Evolutionary conservation across 2,888 invertebrate species (phyloP).

Genomic region (Drosophila anomelani): DNA sequence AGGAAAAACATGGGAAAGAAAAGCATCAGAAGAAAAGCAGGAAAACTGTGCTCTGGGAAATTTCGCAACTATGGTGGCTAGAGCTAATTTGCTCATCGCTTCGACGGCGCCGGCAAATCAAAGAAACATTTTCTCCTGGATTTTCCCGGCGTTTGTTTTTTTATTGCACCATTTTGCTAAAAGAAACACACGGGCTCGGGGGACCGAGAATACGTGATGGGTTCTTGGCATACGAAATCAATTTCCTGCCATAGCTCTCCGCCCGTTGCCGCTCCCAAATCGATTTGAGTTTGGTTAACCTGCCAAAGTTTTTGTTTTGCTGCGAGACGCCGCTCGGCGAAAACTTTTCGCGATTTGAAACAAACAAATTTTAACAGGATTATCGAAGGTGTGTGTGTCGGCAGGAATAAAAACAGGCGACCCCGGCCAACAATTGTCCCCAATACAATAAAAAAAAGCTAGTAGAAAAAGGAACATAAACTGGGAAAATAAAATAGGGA

Average conservation of each 20-base stretch:
- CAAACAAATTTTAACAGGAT: constrained; percentile 80
- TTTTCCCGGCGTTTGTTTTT: constrained; percentile 44
- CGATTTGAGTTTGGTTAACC: constrained; percentile 81
- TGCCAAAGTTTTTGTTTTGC: constrained; percentile 60
- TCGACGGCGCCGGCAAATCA: constrained; percentile 57
- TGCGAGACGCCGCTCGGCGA: constrained; percentile 20
- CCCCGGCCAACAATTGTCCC: constrained; percentile 51
- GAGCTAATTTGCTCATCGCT: constrained; percentile 67
- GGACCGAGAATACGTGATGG: constrained; percentile 35
- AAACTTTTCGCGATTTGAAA: constrained; percentile 65
- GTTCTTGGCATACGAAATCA: constrained; percentile 68
- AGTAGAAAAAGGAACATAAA: neutral
- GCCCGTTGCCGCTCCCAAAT: constrained; percentile 57
- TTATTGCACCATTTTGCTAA: constrained; percentile 46
- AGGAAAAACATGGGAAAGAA: neutral
- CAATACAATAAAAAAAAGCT: constrained; percentile 38
- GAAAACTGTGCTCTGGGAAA: constrained; percentile 15
- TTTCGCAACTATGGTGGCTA: constrained; percentile 57
- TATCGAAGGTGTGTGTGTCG: constrained; percentile 72
- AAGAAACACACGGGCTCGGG: constrained; percentile 26
- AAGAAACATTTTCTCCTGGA: constrained; percentile 68
- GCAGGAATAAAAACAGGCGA: constrained; percentile 14
- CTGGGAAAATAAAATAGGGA: accelerated
- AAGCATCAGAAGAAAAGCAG: neutral
- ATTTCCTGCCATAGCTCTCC: constrained; percentile 56